phyloP scores from a whole-genome alignment of 2,113 vertebrate genomes.

The Sylvilagus bachmani region DNA sequence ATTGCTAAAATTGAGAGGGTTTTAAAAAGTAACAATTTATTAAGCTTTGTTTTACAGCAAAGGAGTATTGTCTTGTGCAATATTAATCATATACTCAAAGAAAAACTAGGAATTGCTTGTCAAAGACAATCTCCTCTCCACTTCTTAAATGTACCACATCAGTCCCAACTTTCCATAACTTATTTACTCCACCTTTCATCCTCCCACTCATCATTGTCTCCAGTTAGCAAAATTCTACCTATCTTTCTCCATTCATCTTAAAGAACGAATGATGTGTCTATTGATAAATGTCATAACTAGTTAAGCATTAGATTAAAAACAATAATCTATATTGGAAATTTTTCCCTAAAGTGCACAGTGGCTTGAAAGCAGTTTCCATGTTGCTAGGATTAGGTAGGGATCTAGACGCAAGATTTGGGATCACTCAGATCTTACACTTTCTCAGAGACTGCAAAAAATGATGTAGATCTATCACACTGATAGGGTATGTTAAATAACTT shows the following conservation, averaged over 20 bases:
- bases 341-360: background rate
- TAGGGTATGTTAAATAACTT: background rate
- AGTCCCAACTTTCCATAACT: background rate
- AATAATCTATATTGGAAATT: background rate
- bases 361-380: background rate
- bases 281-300: background rate
- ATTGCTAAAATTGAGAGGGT: slow-evolving; percentile 20
- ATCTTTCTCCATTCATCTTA: background rate
- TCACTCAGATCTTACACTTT: background rate
- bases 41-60: background rate
- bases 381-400: background rate
- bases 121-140: background rate
- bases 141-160: background rate
- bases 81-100: background rate
- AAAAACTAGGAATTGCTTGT: background rate
- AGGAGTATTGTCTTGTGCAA: background rate
- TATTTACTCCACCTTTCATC: background rate
- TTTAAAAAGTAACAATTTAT: slow-evolving; percentile 28
- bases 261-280: background rate
- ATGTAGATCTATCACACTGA: background rate
- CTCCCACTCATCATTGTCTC: background rate
- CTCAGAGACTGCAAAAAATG: background rate
- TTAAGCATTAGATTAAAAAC: background rate
- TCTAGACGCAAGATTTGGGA: background rate
- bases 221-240: slow-evolving; percentile 1